Conservation (phyloP, 2,888 invertebrate genomes). For the Patella ulyssiponensis region DNA sequence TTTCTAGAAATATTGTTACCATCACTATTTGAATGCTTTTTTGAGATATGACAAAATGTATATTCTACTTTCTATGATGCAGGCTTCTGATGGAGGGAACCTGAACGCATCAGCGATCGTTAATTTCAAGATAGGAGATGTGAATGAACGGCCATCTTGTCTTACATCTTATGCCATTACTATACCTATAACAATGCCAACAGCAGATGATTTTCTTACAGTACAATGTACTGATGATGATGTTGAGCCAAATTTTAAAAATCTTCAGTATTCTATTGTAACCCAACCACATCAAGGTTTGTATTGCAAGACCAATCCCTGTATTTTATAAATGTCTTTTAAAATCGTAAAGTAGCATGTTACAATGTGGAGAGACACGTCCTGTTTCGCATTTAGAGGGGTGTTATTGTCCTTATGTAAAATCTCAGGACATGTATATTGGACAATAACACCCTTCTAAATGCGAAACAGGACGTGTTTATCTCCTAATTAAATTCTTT, state of each 20-base stretch:
- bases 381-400: too few species aligned
- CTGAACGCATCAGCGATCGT: not conserved
- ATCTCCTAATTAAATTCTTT: too few species aligned
- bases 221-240: constrained; percentile 14
- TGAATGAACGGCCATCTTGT: constrained; percentile 19
- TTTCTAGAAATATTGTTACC: too few species aligned
- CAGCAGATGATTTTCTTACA: not conserved
- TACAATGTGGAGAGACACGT: too few species aligned
- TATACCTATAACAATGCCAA: not conserved
- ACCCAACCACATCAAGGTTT: not conserved
- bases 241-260: constrained; percentile 3
- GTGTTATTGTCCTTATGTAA: too few species aligned
- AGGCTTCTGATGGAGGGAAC: not conserved
- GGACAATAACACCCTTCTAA: too few species aligned
- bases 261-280: not conserved
- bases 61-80: not conserved
- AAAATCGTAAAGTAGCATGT: too few species aligned
- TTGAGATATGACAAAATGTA: not conserved
- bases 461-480: too few species aligned
- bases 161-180: not conserved
- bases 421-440: too few species aligned
- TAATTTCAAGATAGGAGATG: constrained; percentile 10
- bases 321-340: too few species aligned
- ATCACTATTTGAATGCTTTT: not conserved
- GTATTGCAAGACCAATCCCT: too few species aligned